Evolutionary conservation across 1,140 invertebrate species (phyloP), one percentile per base, ranked within the genome.

Genomic region (Galendromus occidentalis): DNA sequence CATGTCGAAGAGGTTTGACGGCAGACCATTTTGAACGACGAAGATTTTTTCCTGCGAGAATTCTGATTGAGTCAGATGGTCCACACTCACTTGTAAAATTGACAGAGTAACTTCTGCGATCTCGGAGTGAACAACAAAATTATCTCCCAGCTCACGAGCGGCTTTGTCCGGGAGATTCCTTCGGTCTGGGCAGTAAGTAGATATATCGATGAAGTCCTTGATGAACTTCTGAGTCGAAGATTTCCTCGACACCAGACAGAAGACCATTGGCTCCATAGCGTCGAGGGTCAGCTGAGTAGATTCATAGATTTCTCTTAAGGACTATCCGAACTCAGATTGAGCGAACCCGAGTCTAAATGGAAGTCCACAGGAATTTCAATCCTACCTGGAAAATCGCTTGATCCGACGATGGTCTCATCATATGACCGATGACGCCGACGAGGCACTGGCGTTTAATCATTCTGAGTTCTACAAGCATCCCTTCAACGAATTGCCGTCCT

Each of bases 361-460:
- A 47, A 4, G 14, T 6, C 6, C 12, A n/a, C n/a, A n/a, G n/a
- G n/a, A n/a, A n/a, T n/a, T 42, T 66, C 20, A n/a, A 45, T 66
- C n/a, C n/a, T n/a, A 47, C 42, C 28, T 45, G 42, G n/a, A 20
- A 7, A 64, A 79, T 78, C 44, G 92, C 81, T 74, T 93, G 88
- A 78, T 98, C 95, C 64, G 84, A 82, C 0, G 76, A 72, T 0
- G 91, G 91, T 65, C 86, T 79, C 70, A 95, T 84, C n/a, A 92
- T 74, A 55, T 88, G 85, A 0, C 88, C 79, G 1, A 95, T 76
- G 7, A 93, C 82, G 41, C 88, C 87, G 5, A 98, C 85, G 55
- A 98, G 77, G 76, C 98, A 95, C 80, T 99, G 96, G 41, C 95
- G 80, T 80, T 97, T 97, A 39, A 95, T 83, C 45, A 97, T 81